phyloP scores from a whole-genome alignment of 2,888 invertebrate genomes.

The Hylaea fasciaria region DNA sequence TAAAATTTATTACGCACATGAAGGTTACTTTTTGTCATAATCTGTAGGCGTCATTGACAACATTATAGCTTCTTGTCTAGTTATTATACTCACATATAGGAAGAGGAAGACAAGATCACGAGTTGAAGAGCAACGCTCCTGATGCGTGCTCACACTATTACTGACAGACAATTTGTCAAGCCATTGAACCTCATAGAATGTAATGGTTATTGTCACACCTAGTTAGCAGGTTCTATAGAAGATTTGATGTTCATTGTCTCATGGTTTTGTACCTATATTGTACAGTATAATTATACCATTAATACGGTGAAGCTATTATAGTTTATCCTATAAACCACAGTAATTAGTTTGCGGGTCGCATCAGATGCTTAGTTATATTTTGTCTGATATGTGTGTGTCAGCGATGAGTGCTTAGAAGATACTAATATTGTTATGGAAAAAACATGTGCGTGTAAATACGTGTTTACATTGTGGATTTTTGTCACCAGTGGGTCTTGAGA shows the following conservation, averaged over 20 bases:
- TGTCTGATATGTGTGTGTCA: too few relatives aligned
- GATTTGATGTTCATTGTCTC: neutral
- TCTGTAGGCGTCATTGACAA: constrained; percentile 34
- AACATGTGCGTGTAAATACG: too few relatives aligned
- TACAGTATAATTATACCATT: too few relatives aligned
- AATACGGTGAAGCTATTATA: too few relatives aligned
- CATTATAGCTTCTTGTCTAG: constrained; percentile 1
- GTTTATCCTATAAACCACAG: too few relatives aligned
- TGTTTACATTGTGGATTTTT: too few relatives aligned
- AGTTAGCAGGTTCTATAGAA: constrained; percentile 25
- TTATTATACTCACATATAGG: constrained; percentile 41
- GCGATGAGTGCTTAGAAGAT: too few relatives aligned
- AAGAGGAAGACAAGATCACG: constrained; percentile 61
- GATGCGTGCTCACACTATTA: constrained; percentile 64
- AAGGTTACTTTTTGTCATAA: constrained; percentile 59
- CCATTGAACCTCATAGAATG: constrained; percentile 35
- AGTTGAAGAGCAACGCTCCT: constrained; percentile 56
- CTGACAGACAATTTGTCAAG: constrained; percentile 54
- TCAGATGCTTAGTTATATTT: too few relatives aligned
- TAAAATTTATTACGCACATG: constrained; percentile 37
- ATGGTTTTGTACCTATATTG: too few relatives aligned
- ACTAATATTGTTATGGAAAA: too few relatives aligned
- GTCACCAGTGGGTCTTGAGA: too few relatives aligned
- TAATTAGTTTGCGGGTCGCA: too few relatives aligned
- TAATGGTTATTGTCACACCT: constrained; percentile 34